A percentile compares a stretch with the other conserved stretches of the same genome.
Evolutionary conservation across 2,888 invertebrate species (phyloP).

Genomic region (Ariolimax columbianus): DNA sequence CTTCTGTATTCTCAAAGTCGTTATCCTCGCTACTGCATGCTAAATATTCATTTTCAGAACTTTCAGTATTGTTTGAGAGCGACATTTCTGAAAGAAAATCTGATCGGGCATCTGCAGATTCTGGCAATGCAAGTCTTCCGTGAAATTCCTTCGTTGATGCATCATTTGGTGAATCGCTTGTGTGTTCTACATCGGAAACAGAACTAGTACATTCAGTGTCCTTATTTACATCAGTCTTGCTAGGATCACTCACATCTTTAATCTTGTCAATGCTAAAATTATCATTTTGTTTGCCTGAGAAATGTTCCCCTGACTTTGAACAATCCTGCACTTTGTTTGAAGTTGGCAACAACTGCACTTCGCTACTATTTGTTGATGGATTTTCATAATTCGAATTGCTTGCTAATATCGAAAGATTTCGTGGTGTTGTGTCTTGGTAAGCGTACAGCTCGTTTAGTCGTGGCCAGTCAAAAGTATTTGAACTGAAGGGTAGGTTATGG

Average conservation of each 20-base stretch:
- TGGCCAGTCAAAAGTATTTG: slow-evolving; percentile 31
- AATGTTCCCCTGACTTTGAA: background rate
- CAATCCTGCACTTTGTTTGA: background rate
- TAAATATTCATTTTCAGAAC: background rate
- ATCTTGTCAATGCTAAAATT: background rate
- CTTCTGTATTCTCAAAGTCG: background rate
- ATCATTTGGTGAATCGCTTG: background rate
- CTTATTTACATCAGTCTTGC: background rate
- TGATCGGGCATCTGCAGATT: background rate
- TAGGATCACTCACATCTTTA: background rate
- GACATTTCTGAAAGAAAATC: background rate
- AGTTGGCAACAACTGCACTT: background rate
- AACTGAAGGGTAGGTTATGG: background rate
- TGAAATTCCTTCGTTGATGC: background rate
- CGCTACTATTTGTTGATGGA: background rate
- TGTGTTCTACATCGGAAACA: background rate
- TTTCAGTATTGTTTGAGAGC: background rate
- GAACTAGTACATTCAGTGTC: background rate
- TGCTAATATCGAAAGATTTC: background rate
- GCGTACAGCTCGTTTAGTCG: background rate
- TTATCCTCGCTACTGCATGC: background rate
- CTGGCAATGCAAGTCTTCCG: background rate
- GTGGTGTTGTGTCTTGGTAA: background rate
- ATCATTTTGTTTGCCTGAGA: background rate
- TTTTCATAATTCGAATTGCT: background rate